Base-by-base conservation (phyloP, 1,140 invertebrate genomes). In the Pseudobourletiella spinata region DNA sequence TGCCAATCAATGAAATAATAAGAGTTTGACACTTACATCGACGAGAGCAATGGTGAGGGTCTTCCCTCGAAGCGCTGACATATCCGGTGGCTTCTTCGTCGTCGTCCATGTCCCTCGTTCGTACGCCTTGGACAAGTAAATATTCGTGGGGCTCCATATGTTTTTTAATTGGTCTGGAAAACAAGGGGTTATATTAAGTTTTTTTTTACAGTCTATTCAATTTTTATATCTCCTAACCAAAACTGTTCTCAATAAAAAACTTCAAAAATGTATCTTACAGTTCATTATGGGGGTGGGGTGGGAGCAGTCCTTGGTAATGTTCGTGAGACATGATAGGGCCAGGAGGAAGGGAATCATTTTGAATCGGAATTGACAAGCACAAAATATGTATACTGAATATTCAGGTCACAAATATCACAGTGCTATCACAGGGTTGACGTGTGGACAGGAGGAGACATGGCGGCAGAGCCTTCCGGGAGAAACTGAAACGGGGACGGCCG, bases 131-230 rank as follows among this genome's bases (percentile, higher is more conserved):
- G 68, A 14, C 15, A 59, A 20, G 43, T 50, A 69, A 6, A 62
- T 61, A 61, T 70, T 70, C 0, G 68, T 70, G 1, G 68, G 68
- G 32, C 51, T 67, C 68, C 68, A 70, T 35, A 70, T 67, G 57
- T 67, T 50, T 30, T 70, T 65, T 43, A 66, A 44, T 65, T 64
- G 68, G 44, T 67, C 65, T 70, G 50, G 18, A 35, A 28, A 39
- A 39, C 8, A 39, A 39, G 8, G 32, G 32, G n/a, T 39, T 39
- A 59, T 24, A 35, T 18, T 29, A 64, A 35, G 20, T 22, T 51
- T 30, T 11, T 8, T 2, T 1, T 29, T 18, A 39, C 22, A 3
- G 16, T 57, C 25, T 32, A 22, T 32, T 3, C 20, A 51, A n/a
- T 48, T 51, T 6, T 30, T 63, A 14, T 44, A 42, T 35, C 18